phyloP scores from a whole-genome alignment of 2,888 invertebrate species.

The Atherix ibis region DNA sequence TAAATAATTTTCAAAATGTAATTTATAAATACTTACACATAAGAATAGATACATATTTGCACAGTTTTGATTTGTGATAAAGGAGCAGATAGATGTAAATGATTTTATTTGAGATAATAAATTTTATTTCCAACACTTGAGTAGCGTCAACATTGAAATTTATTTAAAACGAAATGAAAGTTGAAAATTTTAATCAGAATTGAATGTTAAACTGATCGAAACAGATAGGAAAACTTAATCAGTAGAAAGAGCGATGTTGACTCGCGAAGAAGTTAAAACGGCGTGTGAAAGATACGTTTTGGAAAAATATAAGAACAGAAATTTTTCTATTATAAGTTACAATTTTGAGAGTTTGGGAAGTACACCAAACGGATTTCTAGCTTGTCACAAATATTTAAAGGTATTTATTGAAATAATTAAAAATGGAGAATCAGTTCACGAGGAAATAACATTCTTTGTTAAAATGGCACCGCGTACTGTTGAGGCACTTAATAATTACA shows the following conservation, averaged over 20 bases:
- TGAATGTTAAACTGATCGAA: too few relatives aligned
- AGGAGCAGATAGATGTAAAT: too few relatives aligned
- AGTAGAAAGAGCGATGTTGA: conserved; percentile 8
- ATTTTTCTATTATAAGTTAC: conserved; percentile 18
- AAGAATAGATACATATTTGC: too few relatives aligned
- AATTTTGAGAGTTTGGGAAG: conserved; percentile 18
- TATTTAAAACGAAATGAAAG: too few relatives aligned
- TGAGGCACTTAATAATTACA: conserved; percentile 34
- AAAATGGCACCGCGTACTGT: conserved; percentile 42
- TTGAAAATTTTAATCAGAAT: too few relatives aligned
- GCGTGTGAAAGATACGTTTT: conserved; percentile 17
- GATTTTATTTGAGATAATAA: too few relatives aligned
- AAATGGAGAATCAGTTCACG: conserved; percentile 1
- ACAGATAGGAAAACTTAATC: too few relatives aligned
- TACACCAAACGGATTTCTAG: conserved; percentile 23
- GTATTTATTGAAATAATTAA: conserved; percentile 16
- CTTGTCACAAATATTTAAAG: conserved; percentile 22
- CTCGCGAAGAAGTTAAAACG: conserved; percentile 15
- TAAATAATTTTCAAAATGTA: too few relatives aligned
- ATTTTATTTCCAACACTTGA: too few relatives aligned
- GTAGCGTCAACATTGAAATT: too few relatives aligned
- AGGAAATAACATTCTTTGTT: conserved; percentile 36
- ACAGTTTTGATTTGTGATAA: too few relatives aligned
- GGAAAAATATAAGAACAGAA: conserved; percentile 5
- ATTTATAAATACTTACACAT: too few relatives aligned